phyloP scores from a whole-genome alignment of 2,797 vertebrate species.

The Zenarchopterus dispar region DNA sequence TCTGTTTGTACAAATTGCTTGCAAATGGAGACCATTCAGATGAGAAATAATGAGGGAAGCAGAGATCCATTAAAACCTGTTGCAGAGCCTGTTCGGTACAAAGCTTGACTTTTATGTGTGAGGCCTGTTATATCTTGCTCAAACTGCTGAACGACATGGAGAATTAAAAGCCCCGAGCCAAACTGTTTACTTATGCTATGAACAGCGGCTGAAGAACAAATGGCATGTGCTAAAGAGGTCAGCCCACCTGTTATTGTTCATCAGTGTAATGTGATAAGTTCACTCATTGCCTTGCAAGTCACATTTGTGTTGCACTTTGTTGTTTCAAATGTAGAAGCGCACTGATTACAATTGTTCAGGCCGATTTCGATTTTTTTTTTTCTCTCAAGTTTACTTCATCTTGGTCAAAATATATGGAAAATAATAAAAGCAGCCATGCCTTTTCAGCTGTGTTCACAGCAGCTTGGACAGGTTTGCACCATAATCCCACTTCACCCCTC shows the following conservation, averaged over 20 bases:
- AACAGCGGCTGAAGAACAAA: not conserved
- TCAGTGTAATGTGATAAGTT: not conserved
- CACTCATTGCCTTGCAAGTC: accelerated
- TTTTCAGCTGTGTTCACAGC: too few species aligned
- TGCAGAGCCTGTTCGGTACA: slow-evolving; percentile 23
- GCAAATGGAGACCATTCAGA: slow-evolving; percentile 56
- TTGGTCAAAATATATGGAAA: too few species aligned
- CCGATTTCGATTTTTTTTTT: too few species aligned
- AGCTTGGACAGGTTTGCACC: too few species aligned
- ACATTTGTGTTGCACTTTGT: too few species aligned
- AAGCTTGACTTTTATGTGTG: slow-evolving; percentile 15
- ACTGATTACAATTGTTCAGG: too few species aligned
- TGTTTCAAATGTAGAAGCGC: too few species aligned
- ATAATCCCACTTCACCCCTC: too few species aligned
- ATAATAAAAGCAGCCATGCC: too few species aligned
- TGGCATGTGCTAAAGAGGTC: not conserved
- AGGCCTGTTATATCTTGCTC: slow-evolving; percentile 14
- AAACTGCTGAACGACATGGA: slow-evolving; percentile 16
- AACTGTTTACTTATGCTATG: slow-evolving; percentile 9
- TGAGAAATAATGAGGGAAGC: slow-evolving; percentile 45
- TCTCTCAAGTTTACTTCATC: too few species aligned
- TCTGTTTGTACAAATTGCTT: slow-evolving; percentile 45
- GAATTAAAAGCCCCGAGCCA: slow-evolving; percentile 22
- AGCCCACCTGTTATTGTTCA: not conserved
- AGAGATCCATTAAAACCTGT: slow-evolving; percentile 43